Percentiles rank a stretch among this genome's conserved stretches.
Conservation (phyloP, 2,888 invertebrate species). For the Epicampocera succincta region DNA sequence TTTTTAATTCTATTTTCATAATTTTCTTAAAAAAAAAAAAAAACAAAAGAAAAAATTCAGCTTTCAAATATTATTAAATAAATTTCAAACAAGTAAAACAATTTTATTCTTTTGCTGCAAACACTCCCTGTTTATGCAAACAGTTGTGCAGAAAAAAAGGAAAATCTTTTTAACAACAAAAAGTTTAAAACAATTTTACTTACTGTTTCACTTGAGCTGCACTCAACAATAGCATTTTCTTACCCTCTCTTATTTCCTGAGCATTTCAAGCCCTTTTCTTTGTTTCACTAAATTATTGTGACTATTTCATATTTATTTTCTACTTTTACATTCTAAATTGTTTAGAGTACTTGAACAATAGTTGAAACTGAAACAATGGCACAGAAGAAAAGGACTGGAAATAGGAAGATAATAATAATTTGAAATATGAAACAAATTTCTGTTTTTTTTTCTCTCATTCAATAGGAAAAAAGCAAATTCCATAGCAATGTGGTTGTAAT, state of each 20-base stretch:
- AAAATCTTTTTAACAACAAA: constrained; percentile 16
- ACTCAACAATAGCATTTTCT: constrained; percentile 71
- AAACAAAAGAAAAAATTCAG: constrained; percentile 2
- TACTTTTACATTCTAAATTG: constrained; percentile 17
- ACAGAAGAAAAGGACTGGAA: background rate
- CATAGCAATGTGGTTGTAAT: background rate
- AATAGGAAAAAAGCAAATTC: background rate
- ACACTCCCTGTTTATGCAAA: background rate
- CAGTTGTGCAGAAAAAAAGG: background rate
- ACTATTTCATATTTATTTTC: constrained; percentile 51
- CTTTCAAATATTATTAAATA: constrained; percentile 23
- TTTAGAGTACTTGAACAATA: constrained; percentile 33
- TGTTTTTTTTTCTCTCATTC: background rate
- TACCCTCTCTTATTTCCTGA: background rate
- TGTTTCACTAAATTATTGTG: constrained; percentile 8
- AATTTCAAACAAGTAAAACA: constrained; percentile 20
- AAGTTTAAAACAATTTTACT: constrained; percentile 47
- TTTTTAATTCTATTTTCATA: constrained; percentile 65
- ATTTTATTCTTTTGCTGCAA: constrained; percentile 2
- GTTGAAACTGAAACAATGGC: constrained; percentile 44
- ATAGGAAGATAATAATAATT: constrained; percentile 43
- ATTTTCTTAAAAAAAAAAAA: constrained; percentile 1
- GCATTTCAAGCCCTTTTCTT: background rate
- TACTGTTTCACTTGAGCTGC: constrained; percentile 73
- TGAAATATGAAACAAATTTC: constrained; percentile 11